Conservation (phyloP, 2,797 vertebrate species). For the Sebastolobus altivelis region DNA sequence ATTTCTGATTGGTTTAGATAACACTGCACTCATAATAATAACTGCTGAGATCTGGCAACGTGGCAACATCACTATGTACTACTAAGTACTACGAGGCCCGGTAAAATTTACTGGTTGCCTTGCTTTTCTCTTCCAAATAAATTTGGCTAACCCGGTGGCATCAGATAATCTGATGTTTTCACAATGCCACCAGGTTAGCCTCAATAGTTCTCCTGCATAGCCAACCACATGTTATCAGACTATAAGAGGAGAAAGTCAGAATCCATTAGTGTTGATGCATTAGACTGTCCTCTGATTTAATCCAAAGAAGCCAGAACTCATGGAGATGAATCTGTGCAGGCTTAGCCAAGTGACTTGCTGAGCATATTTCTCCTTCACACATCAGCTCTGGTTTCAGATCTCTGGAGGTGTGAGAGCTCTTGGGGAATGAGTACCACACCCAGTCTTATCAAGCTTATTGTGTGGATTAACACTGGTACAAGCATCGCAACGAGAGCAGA, state of each 20-base stretch:
- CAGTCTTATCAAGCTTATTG: slow-evolving; percentile 16
- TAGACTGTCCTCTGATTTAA: not conserved
- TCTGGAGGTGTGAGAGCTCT: slow-evolving; percentile 35
- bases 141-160: not conserved
- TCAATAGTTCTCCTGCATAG: not conserved
- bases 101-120: not conserved
- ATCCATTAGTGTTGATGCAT: no score
- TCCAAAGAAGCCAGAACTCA: not conserved
- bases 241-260: not conserved
- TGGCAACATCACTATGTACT: not conserved
- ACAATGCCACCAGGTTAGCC: no score
- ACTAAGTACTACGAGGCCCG: not conserved
- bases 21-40: not conserved
- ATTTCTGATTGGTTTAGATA: not conserved
- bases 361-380: slow-evolving; percentile 5
- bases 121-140: not conserved
- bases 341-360: not conserved
- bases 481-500: not conserved
- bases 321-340: not conserved
- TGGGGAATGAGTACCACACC: slow-evolving; percentile 37
- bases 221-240: not conserved
- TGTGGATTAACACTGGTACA: slow-evolving; percentile 20
- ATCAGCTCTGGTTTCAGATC: slow-evolving; percentile 44
- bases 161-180: no score
- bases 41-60: not conserved